These are phyloP conservation scores for Drosophila azteca DNA, from an alignment of 1,140 invertebrate species.

Conservation along the genomic window DNA sequence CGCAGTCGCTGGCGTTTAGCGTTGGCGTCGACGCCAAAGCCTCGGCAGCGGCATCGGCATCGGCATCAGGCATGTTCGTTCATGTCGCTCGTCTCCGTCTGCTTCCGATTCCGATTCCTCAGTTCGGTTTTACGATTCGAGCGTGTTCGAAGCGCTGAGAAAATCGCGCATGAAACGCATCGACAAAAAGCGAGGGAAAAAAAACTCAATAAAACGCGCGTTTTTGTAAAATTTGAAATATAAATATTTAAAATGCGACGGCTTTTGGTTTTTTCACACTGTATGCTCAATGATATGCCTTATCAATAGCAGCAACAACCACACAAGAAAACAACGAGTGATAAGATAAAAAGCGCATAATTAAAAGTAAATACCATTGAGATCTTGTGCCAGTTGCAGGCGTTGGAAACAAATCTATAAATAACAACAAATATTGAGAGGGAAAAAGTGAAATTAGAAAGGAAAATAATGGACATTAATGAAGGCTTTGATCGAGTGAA, in stretches of 20 bases:
- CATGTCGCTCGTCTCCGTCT: constrained; percentile 15
- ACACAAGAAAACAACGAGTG: constrained; percentile 11
- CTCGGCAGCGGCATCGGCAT: constrained; percentile 8
- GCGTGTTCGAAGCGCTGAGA: constrained; percentile 52
- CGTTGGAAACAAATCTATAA: constrained; percentile 26
- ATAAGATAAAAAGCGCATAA: constrained; percentile 62
- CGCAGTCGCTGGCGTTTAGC: constrained; percentile 16
- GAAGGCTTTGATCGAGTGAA: constrained; percentile 10
- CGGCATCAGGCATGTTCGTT: not conserved
- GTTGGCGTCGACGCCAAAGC: constrained; percentile 3
- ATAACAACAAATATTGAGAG: constrained; percentile 6
- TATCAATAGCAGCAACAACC: constrained; percentile 19
- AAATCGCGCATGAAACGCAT: constrained; percentile 39
- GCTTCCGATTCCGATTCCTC: constrained; percentile 30
- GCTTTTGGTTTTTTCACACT: constrained; percentile 29
- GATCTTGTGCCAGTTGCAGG: constrained; percentile 27
- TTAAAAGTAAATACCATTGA: constrained; percentile 46
- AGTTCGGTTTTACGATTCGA: constrained; percentile 74
- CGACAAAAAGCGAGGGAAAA: constrained; percentile 14
- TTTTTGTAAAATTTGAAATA: constrained; percentile 27
- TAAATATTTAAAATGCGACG: constrained; percentile 30
- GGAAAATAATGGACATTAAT: constrained; percentile 16
- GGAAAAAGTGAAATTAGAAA: constrained; percentile 38
- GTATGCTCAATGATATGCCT: constrained; percentile 24
- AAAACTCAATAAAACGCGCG: constrained; percentile 19